Conservation (phyloP, 2,888 invertebrate species). For the Buathra laborator region DNA sequence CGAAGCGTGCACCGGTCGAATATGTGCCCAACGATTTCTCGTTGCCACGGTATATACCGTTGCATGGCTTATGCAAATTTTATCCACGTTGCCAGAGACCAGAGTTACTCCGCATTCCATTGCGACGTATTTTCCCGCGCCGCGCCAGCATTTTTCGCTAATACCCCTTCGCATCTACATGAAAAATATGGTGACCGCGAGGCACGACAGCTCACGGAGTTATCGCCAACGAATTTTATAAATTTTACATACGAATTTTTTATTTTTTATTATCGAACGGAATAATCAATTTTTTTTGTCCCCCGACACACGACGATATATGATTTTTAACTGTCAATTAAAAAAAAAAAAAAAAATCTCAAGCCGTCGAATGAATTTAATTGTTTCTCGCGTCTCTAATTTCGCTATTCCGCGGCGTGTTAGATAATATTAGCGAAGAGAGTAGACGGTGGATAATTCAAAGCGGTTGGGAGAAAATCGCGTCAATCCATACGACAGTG, state of each 20-base stretch:
- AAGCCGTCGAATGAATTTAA: background rate
- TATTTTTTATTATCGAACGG: background rate
- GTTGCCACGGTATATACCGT: slow-evolving; percentile 32
- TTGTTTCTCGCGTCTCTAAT: background rate
- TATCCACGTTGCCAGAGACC: slow-evolving; percentile 49
- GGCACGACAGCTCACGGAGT: slow-evolving; percentile 19
- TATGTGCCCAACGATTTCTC: slow-evolving; percentile 70
- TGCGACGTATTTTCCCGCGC: slow-evolving; percentile 70
- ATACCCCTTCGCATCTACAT: slow-evolving; percentile 72
- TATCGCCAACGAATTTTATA: background rate
- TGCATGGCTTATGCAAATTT: slow-evolving; percentile 74
- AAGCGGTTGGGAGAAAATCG: slow-evolving; percentile 35
- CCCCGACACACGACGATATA: background rate
- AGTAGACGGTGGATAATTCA: slow-evolving; percentile 19
- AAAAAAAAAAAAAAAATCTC: background rate
- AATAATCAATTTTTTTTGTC: background rate
- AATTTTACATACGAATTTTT: background rate
- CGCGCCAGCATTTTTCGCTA: slow-evolving; percentile 73
- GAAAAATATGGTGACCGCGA: slow-evolving; percentile 53
- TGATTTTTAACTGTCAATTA: background rate
- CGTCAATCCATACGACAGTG: slow-evolving; percentile 16
- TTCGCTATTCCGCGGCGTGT: background rate
- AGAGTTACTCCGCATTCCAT: slow-evolving; percentile 40
- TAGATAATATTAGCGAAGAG: background rate
- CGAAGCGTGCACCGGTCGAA: slow-evolving; percentile 45